A percentile compares a stretch with the other conserved stretches of the same genome.
phyloP scores from a whole-genome alignment of 2,797 vertebrate genomes.

The Pachyuromys duprasi region DNA sequence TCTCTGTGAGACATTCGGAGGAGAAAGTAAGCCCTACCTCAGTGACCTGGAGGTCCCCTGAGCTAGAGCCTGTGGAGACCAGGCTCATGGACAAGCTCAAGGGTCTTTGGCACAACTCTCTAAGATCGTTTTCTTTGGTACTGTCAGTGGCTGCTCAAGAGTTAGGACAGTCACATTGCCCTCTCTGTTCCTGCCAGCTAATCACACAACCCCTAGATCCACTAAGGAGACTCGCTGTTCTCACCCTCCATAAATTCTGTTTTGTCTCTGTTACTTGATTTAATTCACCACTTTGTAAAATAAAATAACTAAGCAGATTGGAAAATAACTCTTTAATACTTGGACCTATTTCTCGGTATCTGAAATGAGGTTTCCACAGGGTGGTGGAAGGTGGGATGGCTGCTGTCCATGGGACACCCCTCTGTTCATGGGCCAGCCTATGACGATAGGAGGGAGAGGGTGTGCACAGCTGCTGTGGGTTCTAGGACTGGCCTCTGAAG shows the following conservation, averaged over 20 bases:
- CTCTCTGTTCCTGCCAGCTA: neutral
- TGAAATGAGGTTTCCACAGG: neutral
- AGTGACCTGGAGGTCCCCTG: neutral
- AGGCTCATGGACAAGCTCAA: neutral
- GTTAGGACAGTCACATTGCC: neutral
- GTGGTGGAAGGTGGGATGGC: neutral
- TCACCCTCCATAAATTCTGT: neutral
- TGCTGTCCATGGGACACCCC: neutral
- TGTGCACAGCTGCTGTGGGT: neutral
- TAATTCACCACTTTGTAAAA: neutral
- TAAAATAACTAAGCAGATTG: neutral
- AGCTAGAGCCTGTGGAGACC: neutral
- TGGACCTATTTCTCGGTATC: neutral
- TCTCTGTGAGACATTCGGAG: neutral
- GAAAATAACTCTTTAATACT: neutral
- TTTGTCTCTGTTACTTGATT: neutral
- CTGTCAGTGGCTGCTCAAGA: neutral
- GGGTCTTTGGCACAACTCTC: neutral
- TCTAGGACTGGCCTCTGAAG: neutral
- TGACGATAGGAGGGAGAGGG: neutral
- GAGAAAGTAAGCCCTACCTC: neutral
- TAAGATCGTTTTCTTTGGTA: neutral
- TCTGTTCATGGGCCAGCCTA: neutral
- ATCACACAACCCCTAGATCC: neutral
- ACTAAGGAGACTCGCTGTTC: neutral